Percentiles rank a stretch among this genome's conserved stretches.
Evolutionary conservation across 2,888 invertebrate species (phyloP).

Genomic region (Melanostoma mellinum): DNA sequence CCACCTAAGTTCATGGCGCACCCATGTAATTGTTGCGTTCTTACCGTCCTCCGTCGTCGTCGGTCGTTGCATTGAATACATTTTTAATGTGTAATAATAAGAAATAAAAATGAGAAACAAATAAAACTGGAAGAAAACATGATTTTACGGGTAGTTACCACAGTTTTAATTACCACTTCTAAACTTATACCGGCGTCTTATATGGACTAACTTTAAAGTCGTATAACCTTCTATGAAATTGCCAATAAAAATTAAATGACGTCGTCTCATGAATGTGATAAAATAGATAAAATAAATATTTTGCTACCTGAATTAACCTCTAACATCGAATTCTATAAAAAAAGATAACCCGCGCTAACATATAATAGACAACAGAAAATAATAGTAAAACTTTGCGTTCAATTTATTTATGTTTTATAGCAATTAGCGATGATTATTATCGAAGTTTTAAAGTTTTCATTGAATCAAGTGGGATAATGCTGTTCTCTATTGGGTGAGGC

Average conservation of each 20-base stretch:
- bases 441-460: constrained; percentile 38
- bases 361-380: constrained; percentile 35
- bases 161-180: constrained; percentile 58
- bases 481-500: constrained; percentile 12
- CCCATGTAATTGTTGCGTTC: constrained; percentile 65
- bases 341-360: not conserved
- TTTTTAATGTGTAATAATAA: constrained; percentile 24
- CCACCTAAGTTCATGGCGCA: constrained; percentile 71
- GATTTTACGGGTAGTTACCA: constrained; percentile 46
- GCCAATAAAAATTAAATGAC: constrained; percentile 19
- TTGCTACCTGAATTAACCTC: not conserved
- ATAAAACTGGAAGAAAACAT: constrained; percentile 34
- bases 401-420: constrained; percentile 15
- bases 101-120: not conserved
- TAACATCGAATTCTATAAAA: not conserved
- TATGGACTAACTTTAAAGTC: not conserved
- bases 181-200: constrained; percentile 11
- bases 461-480: constrained; percentile 1
- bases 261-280: not conserved
- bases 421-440: constrained; percentile 25
- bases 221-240: not conserved
- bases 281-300: not conserved
- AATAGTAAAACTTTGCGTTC: constrained; percentile 3
- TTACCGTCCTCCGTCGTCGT: not conserved
- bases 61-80: constrained; percentile 49